Evolutionary conservation across 2,113 vertebrate genomes (phyloP), one percentile per base, ranked within the genome.

Genomic region (Corythoichthys haematopterus): DNA sequence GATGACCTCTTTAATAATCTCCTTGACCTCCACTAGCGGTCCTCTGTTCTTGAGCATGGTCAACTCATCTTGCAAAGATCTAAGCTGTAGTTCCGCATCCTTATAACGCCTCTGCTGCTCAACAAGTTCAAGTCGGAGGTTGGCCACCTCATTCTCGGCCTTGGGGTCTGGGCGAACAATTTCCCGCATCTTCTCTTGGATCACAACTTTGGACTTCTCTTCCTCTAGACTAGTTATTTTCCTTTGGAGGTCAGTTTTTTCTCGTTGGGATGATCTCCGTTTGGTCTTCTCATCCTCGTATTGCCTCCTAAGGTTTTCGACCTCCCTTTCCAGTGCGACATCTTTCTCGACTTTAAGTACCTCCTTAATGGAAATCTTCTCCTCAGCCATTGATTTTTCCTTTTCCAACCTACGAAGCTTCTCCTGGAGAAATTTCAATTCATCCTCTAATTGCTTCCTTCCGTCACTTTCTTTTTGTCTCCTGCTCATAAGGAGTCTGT

Each of bases 321-420:
- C 93, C 71, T 98, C 95, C 57, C 94, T 93, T 85, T 96, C 96
- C 0, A 91, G 83, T 1, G 74, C 88, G 1, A 90, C 5, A 43
- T 99, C 97, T 68, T 96, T 98, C 84, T 97, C 96, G 6, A 99
- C 93, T 80, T 94, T 98, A 72, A 99, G 82, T 36, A 99, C 97
- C 80, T 99, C 97, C 75, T 94, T 96, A 78, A 99, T 95, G 0
- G 94, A 95, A 78, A 98, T 94, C 75, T 95, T 97, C 76, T 97
- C 95, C 81, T 99, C 96, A 0, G 94, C 97, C 9, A 98, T 96
- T 67, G 94, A 87, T 62, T 96, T 92, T 64, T 98, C 96, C 66
- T 95, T 98, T 87, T 98, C 96, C 45, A 99, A 87, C 14, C 94
- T 92, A 76, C 75, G 90, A 12, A 98, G 92, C 69, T 93, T 96